Percentiles rank a stretch among this genome's conserved stretches.
These are phyloP conservation scores for Gandaritis pyraliata DNA, from an alignment of 2,888 invertebrate genomes.

Conservation along the genomic window DNA sequence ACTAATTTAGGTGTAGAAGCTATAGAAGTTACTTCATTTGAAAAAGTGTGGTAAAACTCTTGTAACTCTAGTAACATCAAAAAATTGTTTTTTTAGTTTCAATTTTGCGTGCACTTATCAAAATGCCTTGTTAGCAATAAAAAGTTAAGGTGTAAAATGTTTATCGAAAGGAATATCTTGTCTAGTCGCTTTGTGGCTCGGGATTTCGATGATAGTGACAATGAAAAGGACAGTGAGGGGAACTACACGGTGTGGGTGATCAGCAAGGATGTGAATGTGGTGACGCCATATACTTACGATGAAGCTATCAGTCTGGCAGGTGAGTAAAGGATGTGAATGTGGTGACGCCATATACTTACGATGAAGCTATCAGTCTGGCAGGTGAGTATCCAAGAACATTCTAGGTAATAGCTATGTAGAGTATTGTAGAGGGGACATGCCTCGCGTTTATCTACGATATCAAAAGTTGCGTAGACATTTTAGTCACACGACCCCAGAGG, in stretches of 20 bases:
- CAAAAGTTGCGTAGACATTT: too few species aligned
- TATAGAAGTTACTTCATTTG: too few species aligned
- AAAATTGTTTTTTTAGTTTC: too few species aligned
- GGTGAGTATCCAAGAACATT: constrained; percentile 24
- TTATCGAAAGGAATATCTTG: constrained; percentile 22
- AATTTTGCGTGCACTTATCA: background rate
- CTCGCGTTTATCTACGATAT: too few species aligned
- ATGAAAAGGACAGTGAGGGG: constrained; percentile 19
- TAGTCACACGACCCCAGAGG: too few species aligned
- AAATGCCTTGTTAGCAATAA: background rate
- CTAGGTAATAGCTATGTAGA: background rate
- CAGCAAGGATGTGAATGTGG: constrained; percentile 23
- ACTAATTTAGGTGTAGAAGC: background rate
- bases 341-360: constrained; percentile 36
- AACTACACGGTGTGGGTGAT: constrained; percentile 33
- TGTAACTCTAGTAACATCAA: background rate
- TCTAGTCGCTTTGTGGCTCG: constrained; percentile 3
- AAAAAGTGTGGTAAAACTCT: background rate
- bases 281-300: constrained; percentile 37
- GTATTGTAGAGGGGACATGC: too few species aligned
- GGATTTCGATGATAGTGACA: constrained; percentile 28
- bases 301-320: constrained; percentile 38
- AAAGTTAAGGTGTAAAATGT: constrained; percentile 6
- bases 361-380: constrained; percentile 36
- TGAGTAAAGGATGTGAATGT: constrained; percentile 25